phyloP scores from a whole-genome alignment of 2,888 invertebrate genomes.

The Iphiclides podalirius region DNA sequence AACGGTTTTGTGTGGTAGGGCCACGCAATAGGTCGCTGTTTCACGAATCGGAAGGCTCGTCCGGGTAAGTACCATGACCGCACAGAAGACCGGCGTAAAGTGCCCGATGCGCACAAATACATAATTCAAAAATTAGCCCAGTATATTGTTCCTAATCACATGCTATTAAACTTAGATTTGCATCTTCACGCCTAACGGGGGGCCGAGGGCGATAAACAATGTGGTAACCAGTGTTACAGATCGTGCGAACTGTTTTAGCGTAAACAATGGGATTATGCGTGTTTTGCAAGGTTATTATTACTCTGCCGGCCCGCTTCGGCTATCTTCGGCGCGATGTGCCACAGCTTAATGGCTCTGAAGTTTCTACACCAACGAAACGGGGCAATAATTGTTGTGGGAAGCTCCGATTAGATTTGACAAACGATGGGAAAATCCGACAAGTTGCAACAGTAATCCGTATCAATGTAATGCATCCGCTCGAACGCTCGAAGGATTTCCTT shows the following conservation, averaged over 20 bases:
- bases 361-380: constrained; percentile 11
- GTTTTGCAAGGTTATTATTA: constrained; percentile 26
- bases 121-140: not conserved
- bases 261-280: constrained; percentile 25
- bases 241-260: constrained; percentile 23
- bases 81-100: too few relatives aligned
- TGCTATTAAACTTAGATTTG: constrained; percentile 9
- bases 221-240: constrained; percentile 12
- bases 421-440: not conserved
- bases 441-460: too few relatives aligned
- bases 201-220: constrained; percentile 14
- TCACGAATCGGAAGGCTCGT: too few relatives aligned
- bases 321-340: constrained; percentile 7
- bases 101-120: too few relatives aligned
- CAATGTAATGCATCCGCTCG: too few relatives aligned
- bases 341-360: constrained; percentile 6
- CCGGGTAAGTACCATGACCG: too few relatives aligned
- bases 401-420: not conserved
- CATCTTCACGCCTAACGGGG: constrained; percentile 8
- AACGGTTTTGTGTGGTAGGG: too few relatives aligned
- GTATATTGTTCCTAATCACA: constrained; percentile 9
- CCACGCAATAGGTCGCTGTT: too few relatives aligned
- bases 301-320: constrained; percentile 13
- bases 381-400: constrained; percentile 20
- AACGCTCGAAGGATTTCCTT: too few relatives aligned